Conservation (phyloP, 35 echinoderm and acorn worm genomes). For the Eucidaris tribuloides region DNA sequence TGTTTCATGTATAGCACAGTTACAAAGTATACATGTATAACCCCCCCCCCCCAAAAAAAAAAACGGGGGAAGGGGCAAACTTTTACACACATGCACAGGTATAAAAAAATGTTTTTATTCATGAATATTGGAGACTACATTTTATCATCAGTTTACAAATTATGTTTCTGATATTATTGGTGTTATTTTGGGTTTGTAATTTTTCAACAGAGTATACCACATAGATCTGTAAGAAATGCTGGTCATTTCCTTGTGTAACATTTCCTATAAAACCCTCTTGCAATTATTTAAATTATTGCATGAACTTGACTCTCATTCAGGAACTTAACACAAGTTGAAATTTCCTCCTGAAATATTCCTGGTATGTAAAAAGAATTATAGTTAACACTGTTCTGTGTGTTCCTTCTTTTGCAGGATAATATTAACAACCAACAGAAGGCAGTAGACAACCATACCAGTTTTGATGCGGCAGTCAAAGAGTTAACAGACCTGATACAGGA, state of each 20-base stretch:
- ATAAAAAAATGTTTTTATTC: background rate
- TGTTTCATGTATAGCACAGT: background rate
- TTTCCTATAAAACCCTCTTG: too few relatives aligned
- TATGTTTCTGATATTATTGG: too few relatives aligned
- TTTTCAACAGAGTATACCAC: too few relatives aligned
- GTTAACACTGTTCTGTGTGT: background rate
- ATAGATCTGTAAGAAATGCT: too few relatives aligned
- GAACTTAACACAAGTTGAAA: background rate
- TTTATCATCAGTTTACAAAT: background rate
- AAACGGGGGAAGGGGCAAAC: background rate
- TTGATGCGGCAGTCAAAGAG: slow-evolving; percentile 25
- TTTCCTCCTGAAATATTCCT: background rate
- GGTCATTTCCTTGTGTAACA: too few relatives aligned
- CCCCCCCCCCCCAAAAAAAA: background rate
- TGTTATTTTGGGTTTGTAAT: too few relatives aligned
- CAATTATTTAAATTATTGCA: too few relatives aligned
- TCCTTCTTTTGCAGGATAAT: slow-evolving; percentile 25
- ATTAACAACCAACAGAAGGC: slow-evolving; percentile 21
- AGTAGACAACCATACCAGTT: slow-evolving; percentile 15
- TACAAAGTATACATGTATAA: background rate
- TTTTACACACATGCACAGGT: background rate
- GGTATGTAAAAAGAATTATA: background rate
- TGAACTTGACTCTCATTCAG: too few relatives aligned
- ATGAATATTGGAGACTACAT: background rate
- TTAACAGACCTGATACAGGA: slow-evolving; percentile 7